Evolutionary conservation across 1,140 invertebrate species (phyloP).

Genomic region (Maconellicoccus hirsutus): DNA sequence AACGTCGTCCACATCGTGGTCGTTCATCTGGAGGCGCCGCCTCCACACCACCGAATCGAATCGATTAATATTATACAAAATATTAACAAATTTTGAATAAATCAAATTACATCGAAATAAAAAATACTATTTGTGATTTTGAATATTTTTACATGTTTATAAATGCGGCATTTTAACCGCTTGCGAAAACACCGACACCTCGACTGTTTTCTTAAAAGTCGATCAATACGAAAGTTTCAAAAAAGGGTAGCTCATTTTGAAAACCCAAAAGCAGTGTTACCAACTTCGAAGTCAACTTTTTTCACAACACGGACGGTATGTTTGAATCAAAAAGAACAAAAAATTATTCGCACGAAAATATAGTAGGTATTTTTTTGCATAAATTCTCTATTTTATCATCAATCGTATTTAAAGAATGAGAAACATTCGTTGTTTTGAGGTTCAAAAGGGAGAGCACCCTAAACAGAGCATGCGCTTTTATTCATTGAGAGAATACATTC

Average conservation of each 20-base stretch:
- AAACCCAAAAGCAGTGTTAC: background rate
- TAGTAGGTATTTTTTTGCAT: too few species aligned
- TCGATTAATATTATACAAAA: slow-evolving; percentile 12
- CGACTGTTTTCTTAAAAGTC: background rate
- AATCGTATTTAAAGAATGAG: too few species aligned
- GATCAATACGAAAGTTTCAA: background rate
- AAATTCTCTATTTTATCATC: too few species aligned
- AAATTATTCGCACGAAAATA: too few species aligned
- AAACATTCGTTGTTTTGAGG: too few species aligned
- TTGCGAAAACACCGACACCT: background rate
- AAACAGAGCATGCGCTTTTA: background rate
- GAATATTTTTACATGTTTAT: background rate
- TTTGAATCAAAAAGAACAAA: too few species aligned
- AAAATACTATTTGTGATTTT: background rate
- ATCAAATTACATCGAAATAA: background rate
- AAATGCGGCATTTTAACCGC: background rate
- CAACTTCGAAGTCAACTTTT: background rate
- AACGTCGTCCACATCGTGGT: slow-evolving; percentile 84
- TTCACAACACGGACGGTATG: too few species aligned
- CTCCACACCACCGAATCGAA: slow-evolving; percentile 39
- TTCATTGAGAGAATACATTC: background rate
- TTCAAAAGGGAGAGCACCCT: background rate
- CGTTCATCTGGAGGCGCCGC: slow-evolving; percentile 47
- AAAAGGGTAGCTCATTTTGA: background rate
- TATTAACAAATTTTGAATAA: background rate